Base-by-base conservation (phyloP, 1,140 invertebrate genomes). In the Procambarus virginalis region DNA sequence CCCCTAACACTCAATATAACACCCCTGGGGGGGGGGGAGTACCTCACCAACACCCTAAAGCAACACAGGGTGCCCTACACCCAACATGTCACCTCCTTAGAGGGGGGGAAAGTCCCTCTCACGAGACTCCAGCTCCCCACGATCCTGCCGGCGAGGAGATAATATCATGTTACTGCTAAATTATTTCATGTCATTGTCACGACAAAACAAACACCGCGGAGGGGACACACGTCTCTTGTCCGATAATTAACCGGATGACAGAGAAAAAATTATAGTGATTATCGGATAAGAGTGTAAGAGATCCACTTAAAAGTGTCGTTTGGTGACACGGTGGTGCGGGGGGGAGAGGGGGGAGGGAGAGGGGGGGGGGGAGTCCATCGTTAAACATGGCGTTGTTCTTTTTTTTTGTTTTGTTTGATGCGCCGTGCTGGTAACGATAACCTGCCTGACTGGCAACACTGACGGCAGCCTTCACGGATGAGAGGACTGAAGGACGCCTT, bases 391-490 rank as follows among this genome's bases (percentile, higher is more conserved):
- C 4, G 12, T 17, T 64, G 60, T 64, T 14, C 17, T 64, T 64
- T 64, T 64, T 64, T 14, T 20, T 64, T 14, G 9, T 17, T 14
- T 64, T 17, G 10, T 64, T 17, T 4, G 17, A 8, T 20, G 49
- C 2, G 14, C 51, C 9, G 49, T 55, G 2, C 4, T 55, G 79
- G 79, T 81, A 49, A 60, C 22, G 17, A 1, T 58, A 10, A 48
- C 51, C 3, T 22, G 22, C 17, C 20, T 34, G 55, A 81, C 14
- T 81, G 79, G 79, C 79, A 81, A 81, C 79, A 60, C 10, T 22
- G 79, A 9, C 34, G 79, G 45, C 60, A 81, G 79, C 79, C 79
- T 81, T 81, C 79, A 60, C 79, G 79, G 79, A 46, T 81, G 79
- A n/a, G 20, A 46, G 51, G 79, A 81, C 51, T 51, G 79, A 60